Evolutionary conservation across 2,797 vertebrate genomes (phyloP), one percentile per base, ranked within the genome.

Genomic region (Sarcophilus harrisii): DNA sequence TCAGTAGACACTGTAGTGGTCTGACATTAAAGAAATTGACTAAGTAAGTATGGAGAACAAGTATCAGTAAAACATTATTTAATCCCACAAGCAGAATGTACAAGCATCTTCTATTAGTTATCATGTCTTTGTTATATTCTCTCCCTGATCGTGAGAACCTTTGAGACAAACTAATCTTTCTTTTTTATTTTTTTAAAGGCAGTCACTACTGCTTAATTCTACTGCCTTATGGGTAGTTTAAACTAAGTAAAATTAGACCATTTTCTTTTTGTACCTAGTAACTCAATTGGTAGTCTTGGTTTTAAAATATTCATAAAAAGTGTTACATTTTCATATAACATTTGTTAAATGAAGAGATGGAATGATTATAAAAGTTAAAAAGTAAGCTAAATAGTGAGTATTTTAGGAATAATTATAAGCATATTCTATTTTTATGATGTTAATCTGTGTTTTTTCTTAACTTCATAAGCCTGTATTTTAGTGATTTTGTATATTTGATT

Each of bases 381-480:
- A 66, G 66, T 90, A 90, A 92, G 49, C 18, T 93, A 3, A 58
- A 5, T 87, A 92, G 30, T 66, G 57, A 95, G 49, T 66, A 92
- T 94, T 94, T 93, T 92, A 38, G 5, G 29, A 91, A 32, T 91
- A 58, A 54, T 9, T 93, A 27, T 21, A 12, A 32, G 52, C 14
- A 90, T 13, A 59, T 91, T 66, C 87, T 95, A 58, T 92, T 93
- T 87, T 1, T 57, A 8, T 91, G 58, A 60, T 92, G 4, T 27
- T 91, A 28, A 28, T 87, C 92, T 55, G 21, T 32, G 11, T 54
- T 6, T 90, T 52, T 49, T 32, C 81, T 58, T 62, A 49, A n/a
- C 11, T 90, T 89, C 52, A 52, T 93, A 57, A 90, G 29, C 49
- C 92, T 95, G 0, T 92, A 59, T 49, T 94, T 95, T 96, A 58